These are phyloP conservation scores for Drosophila pseudotakahashii DNA, from an alignment of 2,888 invertebrate species.

Conservation along the genomic window DNA sequence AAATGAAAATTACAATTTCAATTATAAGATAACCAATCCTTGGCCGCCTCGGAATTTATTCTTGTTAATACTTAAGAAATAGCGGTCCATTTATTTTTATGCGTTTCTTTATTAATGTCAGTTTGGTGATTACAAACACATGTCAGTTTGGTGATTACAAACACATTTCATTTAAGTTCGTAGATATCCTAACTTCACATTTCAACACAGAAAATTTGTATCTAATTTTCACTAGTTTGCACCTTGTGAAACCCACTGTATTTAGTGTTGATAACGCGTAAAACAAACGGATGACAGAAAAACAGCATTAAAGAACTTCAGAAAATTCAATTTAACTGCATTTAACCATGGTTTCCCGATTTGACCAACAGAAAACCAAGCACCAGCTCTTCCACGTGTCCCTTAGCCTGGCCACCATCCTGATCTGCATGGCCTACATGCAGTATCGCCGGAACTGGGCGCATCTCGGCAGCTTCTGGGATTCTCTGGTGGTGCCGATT, in stretches of 20 bases:
- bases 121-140: no score
- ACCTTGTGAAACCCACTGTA: conserved; percentile 7
- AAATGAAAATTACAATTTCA: no score
- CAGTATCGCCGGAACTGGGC: conserved; percentile 82
- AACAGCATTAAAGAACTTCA: conserved; percentile 1
- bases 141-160: no score
- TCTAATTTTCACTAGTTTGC: neutral
- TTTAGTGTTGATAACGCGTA: conserved; percentile 19
- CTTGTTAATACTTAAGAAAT: no score
- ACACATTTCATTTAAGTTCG: no score
- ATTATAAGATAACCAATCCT: no score
- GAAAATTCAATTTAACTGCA: conserved; percentile 31
- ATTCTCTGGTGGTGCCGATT: conserved; percentile 82
- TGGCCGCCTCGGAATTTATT: no score
- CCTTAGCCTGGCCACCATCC: conserved; percentile 82
- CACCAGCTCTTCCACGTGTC: conserved; percentile 84
- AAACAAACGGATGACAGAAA: conserved; percentile 7
- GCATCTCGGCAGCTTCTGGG: conserved; percentile 82
- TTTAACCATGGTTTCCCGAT: conserved; percentile 70
- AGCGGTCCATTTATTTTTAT: no score
- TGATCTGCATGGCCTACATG: conserved; percentile 83
- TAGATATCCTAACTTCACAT: neutral
- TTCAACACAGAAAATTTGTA: neutral
- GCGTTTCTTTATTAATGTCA: no score
- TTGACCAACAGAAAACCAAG: conserved; percentile 83